phyloP scores from a whole-genome alignment of 2,797 vertebrate genomes.

The Danio aesculapii region DNA sequence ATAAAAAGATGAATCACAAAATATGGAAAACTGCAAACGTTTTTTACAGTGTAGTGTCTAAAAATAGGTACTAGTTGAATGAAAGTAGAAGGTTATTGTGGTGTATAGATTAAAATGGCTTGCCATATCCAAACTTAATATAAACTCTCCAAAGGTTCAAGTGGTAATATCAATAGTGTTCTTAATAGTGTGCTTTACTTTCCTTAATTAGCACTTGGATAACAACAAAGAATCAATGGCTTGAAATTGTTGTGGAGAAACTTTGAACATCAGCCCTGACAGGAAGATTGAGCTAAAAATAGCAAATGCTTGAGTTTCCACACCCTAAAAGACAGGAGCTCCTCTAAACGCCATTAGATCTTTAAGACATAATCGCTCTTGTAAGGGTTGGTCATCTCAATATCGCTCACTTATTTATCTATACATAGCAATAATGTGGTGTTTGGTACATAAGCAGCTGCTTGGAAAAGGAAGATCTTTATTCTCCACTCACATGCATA shows the following conservation, averaged over 20 bases:
- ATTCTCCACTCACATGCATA: neutral
- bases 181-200: neutral
- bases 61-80: too few relatives aligned
- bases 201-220: neutral
- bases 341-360: conserved; percentile 47
- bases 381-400: neutral
- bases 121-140: neutral
- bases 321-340: conserved; percentile 44
- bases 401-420: conserved; percentile 4
- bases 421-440: neutral
- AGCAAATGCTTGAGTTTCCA: conserved; percentile 52
- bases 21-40: too few relatives aligned
- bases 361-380: conserved; percentile 22
- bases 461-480: neutral
- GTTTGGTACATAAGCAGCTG: neutral
- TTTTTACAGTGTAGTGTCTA: too few relatives aligned
- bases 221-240: conserved; percentile 2
- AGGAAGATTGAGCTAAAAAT: conserved; percentile 63
- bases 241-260: conserved; percentile 52
- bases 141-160: neutral
- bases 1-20: too few relatives aligned
- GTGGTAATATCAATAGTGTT: neutral
- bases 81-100: too few relatives aligned
- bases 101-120: too few relatives aligned
- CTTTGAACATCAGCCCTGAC: conserved; percentile 53